Evolutionary conservation across 2,888 invertebrate genomes (phyloP).

Genomic region (Dione juno): DNA sequence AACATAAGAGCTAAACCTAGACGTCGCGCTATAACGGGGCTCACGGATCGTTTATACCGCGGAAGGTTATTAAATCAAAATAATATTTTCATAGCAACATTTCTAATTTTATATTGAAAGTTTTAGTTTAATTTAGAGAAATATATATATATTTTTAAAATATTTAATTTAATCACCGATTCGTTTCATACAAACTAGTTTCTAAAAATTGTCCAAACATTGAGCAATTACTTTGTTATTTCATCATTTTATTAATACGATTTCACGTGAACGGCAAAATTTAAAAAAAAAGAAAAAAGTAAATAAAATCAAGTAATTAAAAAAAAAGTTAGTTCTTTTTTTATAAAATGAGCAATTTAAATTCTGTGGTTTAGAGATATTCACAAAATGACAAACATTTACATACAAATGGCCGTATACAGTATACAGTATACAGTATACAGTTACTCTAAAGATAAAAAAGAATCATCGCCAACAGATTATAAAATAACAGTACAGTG

Average conservation of each 20-base stretch:
- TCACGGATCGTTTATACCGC: conserved; percentile 6
- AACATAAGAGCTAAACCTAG: conserved; percentile 13
- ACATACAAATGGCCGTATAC: not conserved
- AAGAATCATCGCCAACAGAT: not conserved
- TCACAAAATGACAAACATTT: not conserved
- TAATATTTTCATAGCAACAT: no score
- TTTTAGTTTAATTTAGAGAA: no score
- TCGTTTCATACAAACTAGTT: conserved; percentile 5
- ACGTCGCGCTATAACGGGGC: not conserved
- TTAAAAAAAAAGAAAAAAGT: not conserved
- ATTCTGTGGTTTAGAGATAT: conserved; percentile 8
- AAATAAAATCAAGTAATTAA: not conserved
- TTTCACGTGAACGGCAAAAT: not conserved
- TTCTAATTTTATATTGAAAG: no score
- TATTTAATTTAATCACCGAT: not conserved
- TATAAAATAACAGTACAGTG: not conserved
- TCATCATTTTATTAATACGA: not conserved
- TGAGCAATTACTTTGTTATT: conserved; percentile 24
- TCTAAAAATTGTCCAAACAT: conserved; percentile 6
- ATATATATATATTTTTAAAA: no score
- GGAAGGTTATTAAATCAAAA: not conserved
- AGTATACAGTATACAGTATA: not conserved
- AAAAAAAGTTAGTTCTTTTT: not conserved
- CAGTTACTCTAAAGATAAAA: not conserved
- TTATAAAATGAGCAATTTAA: not conserved